These are phyloP conservation scores for Coremacera marginata DNA, from an alignment of 2,888 invertebrate genomes.

Conservation along the genomic window DNA sequence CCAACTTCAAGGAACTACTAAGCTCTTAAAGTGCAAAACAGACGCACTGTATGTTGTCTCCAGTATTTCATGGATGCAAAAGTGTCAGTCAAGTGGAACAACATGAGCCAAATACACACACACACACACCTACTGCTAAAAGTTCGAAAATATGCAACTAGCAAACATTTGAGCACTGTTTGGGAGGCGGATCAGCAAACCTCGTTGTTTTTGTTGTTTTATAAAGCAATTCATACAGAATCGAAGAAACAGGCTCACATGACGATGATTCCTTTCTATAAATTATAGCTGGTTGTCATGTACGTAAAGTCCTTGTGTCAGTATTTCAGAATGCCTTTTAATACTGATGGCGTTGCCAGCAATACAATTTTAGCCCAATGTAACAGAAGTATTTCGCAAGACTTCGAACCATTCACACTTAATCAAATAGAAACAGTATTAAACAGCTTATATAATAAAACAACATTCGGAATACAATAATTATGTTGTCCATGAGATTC, in stretches of 20 bases:
- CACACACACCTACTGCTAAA: not conserved
- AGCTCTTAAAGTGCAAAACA: not conserved
- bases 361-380: conserved; percentile 27
- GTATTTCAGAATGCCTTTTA: conserved; percentile 58
- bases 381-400: too few relatives aligned
- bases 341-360: conserved; percentile 51
- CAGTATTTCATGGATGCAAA: conserved; percentile 60
- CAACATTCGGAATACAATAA: too few relatives aligned
- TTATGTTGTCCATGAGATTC: too few relatives aligned
- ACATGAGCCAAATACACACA: conserved; percentile 45
- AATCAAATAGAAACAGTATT: too few relatives aligned
- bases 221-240: not conserved
- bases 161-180: not conserved
- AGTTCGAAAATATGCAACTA: not conserved
- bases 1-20: not conserved
- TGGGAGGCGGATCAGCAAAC: not conserved
- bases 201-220: not conserved
- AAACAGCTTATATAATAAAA: too few relatives aligned
- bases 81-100: conserved; percentile 64
- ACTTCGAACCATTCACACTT: too few relatives aligned
- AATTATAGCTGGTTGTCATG: conserved; percentile 66
- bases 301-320: conserved; percentile 65
- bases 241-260: conserved; percentile 9
- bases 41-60: not conserved
- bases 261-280: conserved; percentile 49